Evolutionary conservation across 2,888 invertebrate genomes (phyloP), one percentile per base, ranked within the genome.

Genomic region (Phrixothrix hirtus): DNA sequence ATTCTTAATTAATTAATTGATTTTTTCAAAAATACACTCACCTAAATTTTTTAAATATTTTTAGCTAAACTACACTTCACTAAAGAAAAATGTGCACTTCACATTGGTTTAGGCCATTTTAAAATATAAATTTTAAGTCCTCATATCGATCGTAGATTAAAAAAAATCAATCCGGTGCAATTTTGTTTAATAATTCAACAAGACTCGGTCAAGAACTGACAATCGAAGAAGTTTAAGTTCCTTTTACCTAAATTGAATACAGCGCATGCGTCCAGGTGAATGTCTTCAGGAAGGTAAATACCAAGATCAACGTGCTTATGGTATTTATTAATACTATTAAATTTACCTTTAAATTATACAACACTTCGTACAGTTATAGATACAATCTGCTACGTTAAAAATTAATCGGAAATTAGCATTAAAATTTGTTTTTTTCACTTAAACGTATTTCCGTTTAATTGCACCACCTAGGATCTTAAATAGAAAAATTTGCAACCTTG

Each of bases 121-220:
- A 38, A 17, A 34, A 3, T 12, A 15, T 30, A 25, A n/a, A 21
- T 17, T 17, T 6, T 4, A n/a, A 36, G 32, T 36, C 46, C 30
- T 29, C 45, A 52, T 46, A 14, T 36, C 52, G 45, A 41, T 21
- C 36, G 16, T 36, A 31, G 15, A 13, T 32, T 17, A 29, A 17
- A 29, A 32, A 32, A 43, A 43, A n/a, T n/a, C 38, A 43, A 43
- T 36, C 21, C 25, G 38, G 15, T 42, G 48, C 34, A 30, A 51
- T 45, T 45, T 51, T 45, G 16, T 45, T 51, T 16, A 43, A 45
- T 39, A 46, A 39, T 43, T 29, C 45, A 38, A 35, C 49, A 29
- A 39, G 64, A 60, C 58, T 65, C 61, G 65, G 66, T 60, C 62
- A 66, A 66, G 64, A 67, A 69, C 70, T 70, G 67, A 66, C 65